Percentiles rank a stretch among this genome's conserved stretches.
phyloP scores from a whole-genome alignment of 2,888 invertebrate species.

The Apodemia zela region DNA sequence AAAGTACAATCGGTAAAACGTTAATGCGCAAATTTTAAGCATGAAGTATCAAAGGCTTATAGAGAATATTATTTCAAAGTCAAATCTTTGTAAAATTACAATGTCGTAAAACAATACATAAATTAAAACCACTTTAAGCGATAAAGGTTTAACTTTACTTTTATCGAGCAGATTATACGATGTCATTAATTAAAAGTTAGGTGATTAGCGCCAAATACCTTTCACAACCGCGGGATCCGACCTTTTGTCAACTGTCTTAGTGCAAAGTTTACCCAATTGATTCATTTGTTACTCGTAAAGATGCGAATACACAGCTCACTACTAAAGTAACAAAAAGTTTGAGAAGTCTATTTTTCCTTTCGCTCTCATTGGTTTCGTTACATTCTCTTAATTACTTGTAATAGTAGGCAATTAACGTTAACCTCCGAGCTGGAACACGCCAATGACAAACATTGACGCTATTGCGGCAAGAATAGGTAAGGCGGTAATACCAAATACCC shows the following conservation, averaged over 20 bases:
- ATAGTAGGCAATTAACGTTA: too few species aligned
- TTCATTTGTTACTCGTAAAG: slow-evolving; percentile 27
- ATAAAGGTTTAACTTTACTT: slow-evolving; percentile 38
- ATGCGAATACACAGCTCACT: background rate
- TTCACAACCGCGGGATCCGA: slow-evolving; percentile 33
- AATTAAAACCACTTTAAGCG: slow-evolving; percentile 18
- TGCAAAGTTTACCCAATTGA: slow-evolving; percentile 32
- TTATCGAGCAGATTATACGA: slow-evolving; percentile 46
- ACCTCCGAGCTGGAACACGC: too few species aligned
- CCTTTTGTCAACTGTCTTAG: slow-evolving; percentile 50
- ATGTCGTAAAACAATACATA: slow-evolving; percentile 14
- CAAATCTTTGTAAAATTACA: background rate
- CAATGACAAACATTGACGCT: too few species aligned
- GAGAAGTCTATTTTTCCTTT: too few species aligned
- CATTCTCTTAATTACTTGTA: too few species aligned
- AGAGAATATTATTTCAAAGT: background rate
- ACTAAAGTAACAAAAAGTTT: background rate
- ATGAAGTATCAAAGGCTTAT: too few species aligned
- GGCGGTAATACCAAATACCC: too few species aligned
- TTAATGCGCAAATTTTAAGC: too few species aligned
- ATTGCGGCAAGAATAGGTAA: too few species aligned
- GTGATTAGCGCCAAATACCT: slow-evolving; percentile 58
- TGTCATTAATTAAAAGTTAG: slow-evolving; percentile 64
- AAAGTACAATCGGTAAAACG: too few species aligned
- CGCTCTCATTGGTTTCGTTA: too few species aligned